phyloP scores from a whole-genome alignment of 2,888 invertebrate genomes.

The Uropetala carovei region DNA sequence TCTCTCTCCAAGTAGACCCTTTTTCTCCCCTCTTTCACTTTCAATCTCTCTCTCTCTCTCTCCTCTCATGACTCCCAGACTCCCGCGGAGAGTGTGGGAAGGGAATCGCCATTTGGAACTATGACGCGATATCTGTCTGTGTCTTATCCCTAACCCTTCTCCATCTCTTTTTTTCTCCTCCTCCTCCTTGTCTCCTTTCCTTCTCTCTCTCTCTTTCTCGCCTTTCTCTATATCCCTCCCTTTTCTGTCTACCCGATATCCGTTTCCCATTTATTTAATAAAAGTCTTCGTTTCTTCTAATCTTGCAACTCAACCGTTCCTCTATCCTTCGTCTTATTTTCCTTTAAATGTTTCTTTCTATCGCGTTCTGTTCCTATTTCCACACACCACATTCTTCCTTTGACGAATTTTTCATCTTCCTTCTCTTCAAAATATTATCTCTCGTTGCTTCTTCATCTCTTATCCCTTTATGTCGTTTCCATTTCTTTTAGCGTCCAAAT shows the following conservation, averaged over 20 bases:
- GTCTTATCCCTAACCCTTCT: neutral
- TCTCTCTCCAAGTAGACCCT: neutral
- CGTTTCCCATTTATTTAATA: neutral
- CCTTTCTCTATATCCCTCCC: neutral
- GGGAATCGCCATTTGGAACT: constrained; percentile 31
- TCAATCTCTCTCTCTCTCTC: neutral
- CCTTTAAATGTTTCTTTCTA: neutral
- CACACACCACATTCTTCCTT: neutral
- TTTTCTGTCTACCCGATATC: neutral
- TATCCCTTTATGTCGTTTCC: too few relatives aligned
- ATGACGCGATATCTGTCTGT: constrained; percentile 21
- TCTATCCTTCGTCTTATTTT: neutral
- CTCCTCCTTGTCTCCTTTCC: too few relatives aligned
- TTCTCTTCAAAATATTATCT: too few relatives aligned
- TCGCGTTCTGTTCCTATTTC: neutral
- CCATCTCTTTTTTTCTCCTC: neutral
- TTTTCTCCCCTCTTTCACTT: neutral
- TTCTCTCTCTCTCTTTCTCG: neutral
- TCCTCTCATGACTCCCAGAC: constrained; percentile 23
- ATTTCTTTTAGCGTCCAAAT: too few relatives aligned
- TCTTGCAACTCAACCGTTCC: neutral
- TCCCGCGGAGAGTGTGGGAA: constrained; percentile 44
- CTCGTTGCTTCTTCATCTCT: too few relatives aligned
- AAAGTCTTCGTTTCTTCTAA: neutral
- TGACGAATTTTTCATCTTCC: too few relatives aligned